These are phyloP conservation scores for Athetis lepigone DNA, from an alignment of 2,888 invertebrate genomes.

Conservation along the genomic window DNA sequence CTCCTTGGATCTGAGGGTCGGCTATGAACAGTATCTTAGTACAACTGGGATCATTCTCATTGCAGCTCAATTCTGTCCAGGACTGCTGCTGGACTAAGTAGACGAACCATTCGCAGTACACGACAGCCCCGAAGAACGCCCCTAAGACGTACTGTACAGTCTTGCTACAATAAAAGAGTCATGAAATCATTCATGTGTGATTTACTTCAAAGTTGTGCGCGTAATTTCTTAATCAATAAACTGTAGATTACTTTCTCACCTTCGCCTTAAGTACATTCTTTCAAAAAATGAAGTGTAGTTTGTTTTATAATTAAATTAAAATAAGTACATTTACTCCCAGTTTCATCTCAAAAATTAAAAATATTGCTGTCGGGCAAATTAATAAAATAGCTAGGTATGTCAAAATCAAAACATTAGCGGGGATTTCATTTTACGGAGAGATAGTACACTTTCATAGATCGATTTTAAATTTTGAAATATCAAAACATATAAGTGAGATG, in stretches of 20 bases:
- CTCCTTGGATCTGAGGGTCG: constrained; percentile 98
- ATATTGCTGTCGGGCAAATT: constrained; percentile 11
- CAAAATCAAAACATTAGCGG: constrained; percentile 51
- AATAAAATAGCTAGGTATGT: neutral
- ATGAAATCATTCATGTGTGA: constrained; percentile 39
- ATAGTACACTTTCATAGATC: neutral
- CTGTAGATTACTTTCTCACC: constrained; percentile 62
- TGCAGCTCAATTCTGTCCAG: constrained; percentile 88
- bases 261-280: constrained; percentile 77
- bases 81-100: constrained; percentile 82
- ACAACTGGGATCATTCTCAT: constrained; percentile 83
- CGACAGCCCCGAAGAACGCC: constrained; percentile 69
- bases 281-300: constrained; percentile 2
- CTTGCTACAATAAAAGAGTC: constrained; percentile 70
- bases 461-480: neutral
- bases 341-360: constrained; percentile 42
- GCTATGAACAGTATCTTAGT: constrained; percentile 94
- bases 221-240: neutral
- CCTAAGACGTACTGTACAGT: constrained; percentile 78
- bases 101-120: constrained; percentile 91
- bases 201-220: neutral
- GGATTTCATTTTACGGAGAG: constrained; percentile 13
- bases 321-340: constrained; percentile 5
- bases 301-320: constrained; percentile 31
- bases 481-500: neutral